Evolutionary conservation across 2,797 vertebrate genomes (phyloP), one percentile per base, ranked within the genome.

Genomic region (Eospalax fontanierii): DNA sequence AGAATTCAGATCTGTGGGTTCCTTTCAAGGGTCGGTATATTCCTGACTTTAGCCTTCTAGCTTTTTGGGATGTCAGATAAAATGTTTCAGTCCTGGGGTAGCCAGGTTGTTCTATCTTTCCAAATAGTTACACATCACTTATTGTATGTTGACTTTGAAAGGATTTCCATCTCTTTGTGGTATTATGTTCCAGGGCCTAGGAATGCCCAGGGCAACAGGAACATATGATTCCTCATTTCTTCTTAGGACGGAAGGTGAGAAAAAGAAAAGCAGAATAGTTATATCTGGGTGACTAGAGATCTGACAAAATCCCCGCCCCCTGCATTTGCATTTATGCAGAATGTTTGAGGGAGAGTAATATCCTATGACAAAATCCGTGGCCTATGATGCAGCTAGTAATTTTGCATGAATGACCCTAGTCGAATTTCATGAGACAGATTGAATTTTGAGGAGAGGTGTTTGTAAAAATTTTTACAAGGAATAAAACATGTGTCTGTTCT

Each of bases 391-490:
- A 68, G 81, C 59, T 86, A 59, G 90, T 79, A 43, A 59, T 76
- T 96, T 92, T 90, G 28, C 33, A 65, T 19, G 74, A 89, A 68
- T 90, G 46, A 26, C 73, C 50, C 84, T 22, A 59, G 81, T 54
- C 65, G 89, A 59, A 94, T 92, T 89, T 79, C 10, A 73, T 81
- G n/a, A 90, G 68, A 61, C 57, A 35, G 6, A 57, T 79, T 50
- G 89, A 61, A 93, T 81, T 92, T 92, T 96, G 76, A 96, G 35
- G 82, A 83, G 14, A 93, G 16, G 3, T 24, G 35, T 89, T 93
- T 54, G 86, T 95, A n/a, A 71, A 97, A 57, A 74, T 87, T 89
- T 83, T 46, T 38, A 11, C 46, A 63, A 70, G 35, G 54, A 65
- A 63, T 75, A 89, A 89, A 71, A 33, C 65, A 61, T 11, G 8